Percentiles rank a stretch among this genome's conserved stretches.
phyloP scores from a whole-genome alignment of 1,140 invertebrate genomes.

The Aphaenogaster rudis region DNA sequence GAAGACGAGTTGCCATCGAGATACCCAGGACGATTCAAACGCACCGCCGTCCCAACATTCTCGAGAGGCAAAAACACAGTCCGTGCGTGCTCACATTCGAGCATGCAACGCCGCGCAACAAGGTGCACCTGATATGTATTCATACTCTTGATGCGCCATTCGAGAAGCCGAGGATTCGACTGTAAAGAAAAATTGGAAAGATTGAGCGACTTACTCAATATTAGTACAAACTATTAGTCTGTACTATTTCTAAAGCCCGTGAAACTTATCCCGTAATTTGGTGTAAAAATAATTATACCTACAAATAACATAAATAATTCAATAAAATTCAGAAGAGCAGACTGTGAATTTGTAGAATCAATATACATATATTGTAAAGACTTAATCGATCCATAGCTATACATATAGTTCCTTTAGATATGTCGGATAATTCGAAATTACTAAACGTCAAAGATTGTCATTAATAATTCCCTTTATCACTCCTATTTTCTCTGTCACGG shows the following conservation, averaged over 20 bases:
- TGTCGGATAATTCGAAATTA: too few species aligned
- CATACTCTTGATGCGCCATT: constrained; percentile 74
- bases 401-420: too few species aligned
- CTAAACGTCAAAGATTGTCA: too few species aligned
- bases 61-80: constrained; percentile 82
- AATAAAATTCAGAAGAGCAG: too few species aligned
- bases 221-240: too few species aligned
- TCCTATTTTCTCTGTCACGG: neutral
- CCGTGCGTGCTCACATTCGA: constrained; percentile 84
- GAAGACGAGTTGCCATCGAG: constrained; percentile 58
- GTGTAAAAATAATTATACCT: too few species aligned
- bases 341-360: too few species aligned
- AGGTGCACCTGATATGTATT: constrained; percentile 82
- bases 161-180: constrained; percentile 57
- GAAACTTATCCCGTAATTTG: too few species aligned
- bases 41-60: constrained; percentile 85
- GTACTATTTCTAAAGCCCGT: neutral
- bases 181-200: neutral
- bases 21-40: constrained; percentile 83
- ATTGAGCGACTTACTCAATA: neutral
- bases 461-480: too few species aligned
- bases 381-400: too few species aligned
- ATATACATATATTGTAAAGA: too few species aligned
- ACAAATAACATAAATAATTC: too few species aligned
- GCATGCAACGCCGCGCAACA: constrained; percentile 77